Evolutionary conservation across 1,140 invertebrate species (phyloP), one percentile per base, ranked within the genome.

Genomic region (Acromyrmex echinatior): DNA sequence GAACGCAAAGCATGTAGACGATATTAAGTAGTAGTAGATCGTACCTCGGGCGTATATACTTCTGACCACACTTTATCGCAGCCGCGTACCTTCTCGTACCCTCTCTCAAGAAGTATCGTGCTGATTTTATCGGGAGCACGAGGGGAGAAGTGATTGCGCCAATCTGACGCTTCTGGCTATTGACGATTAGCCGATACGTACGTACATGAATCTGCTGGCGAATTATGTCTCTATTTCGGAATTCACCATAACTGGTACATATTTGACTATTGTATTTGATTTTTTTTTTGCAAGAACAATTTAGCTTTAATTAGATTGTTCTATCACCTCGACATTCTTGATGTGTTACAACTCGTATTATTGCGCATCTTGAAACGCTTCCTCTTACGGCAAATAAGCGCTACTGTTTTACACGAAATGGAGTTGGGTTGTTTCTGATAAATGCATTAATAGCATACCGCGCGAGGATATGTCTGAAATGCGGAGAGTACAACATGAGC

Each of bases 141-240:
- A 45, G 39, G 9, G 39, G 39, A 45, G 39, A 45, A 45, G 39
- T 49, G 79, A 91, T 91, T 65, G 71, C 71, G 77, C 65, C 66
- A n/a, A 14, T 58, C 25, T 65, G 16, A 62, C 74, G 86, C 71
- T 79, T 16, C 68, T 90, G 82, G 73, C 62, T 68, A 90, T 90
- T 74, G 87, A 74, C 80, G 73, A 88, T 88, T 84, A 71, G 63
- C 58, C 82, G 90, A 91, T 86, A 88, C 84, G 74, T 63, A 76
- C n/a, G 21, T 53, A 56, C 35, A 65, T 49, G 74, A 86, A 63
- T 68, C 21, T 60, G 53, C 21, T 31, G 21, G 3, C n/a, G 7
- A 87, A 87, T 39, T 39, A 39, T 58, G 65, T 88, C 79, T 88
- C 45, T 62, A 77, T 89, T 87, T 63, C 28, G 10, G 28, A 6